Conservation (phyloP, 2,888 invertebrate genomes). For the Archips crataeganus region DNA sequence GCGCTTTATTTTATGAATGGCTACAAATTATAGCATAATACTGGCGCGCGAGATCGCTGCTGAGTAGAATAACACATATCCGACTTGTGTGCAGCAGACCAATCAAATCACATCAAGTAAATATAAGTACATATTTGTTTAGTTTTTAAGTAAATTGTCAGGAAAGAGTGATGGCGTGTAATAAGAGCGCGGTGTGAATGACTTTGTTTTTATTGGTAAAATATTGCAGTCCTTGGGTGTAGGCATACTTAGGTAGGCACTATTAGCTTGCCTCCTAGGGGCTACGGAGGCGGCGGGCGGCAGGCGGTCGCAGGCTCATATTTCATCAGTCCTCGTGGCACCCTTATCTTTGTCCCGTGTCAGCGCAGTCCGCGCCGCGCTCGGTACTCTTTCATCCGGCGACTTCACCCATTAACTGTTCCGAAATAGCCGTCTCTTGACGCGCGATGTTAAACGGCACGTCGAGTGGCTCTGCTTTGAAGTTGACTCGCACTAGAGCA, state of each 20-base stretch:
- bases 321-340: conserved; percentile 25
- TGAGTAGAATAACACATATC: conserved; percentile 50
- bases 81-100: too few species aligned
- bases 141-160: too few species aligned
- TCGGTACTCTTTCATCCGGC: not conserved
- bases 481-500: conserved; percentile 5
- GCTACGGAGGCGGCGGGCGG: not conserved
- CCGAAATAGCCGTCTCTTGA: conserved; percentile 26
- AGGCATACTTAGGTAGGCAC: not conserved
- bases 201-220: not conserved
- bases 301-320: conserved; percentile 19
- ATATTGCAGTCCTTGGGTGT: not conserved
- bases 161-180: not conserved
- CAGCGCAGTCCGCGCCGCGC: conserved; percentile 11
- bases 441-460: conserved; percentile 19
- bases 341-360: conserved; percentile 27
- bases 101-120: too few species aligned
- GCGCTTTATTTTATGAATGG: conserved; percentile 59
- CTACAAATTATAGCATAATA: not conserved
- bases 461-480: conserved; percentile 22
- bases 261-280: not conserved
- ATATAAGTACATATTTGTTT: too few species aligned
- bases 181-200: not conserved
- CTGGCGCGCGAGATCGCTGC: conserved; percentile 61
- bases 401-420: not conserved